phyloP scores from a whole-genome alignment of 2,797 vertebrate genomes.

The Channallabes apus region DNA sequence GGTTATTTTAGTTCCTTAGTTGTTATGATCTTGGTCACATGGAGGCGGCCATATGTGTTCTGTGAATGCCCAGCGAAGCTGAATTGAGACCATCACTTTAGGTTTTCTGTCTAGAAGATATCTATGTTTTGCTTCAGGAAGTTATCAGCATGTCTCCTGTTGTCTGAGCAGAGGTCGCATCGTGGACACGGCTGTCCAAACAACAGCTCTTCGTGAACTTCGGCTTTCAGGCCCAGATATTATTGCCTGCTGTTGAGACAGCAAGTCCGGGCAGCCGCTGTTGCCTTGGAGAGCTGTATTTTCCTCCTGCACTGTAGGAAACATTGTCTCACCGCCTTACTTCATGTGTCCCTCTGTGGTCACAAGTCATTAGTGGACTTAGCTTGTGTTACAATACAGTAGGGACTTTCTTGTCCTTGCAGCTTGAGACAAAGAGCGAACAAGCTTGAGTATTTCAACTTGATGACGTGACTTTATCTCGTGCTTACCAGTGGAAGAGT shows the following conservation, averaged over 20 bases:
- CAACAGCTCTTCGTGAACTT: constrained; percentile 41
- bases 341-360: constrained; percentile 34
- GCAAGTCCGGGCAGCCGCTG: constrained; percentile 39
- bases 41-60: constrained; percentile 52
- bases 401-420: neutral
- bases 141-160: neutral
- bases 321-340: constrained; percentile 52
- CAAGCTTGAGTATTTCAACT: neutral
- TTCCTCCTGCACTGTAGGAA: constrained; percentile 61
- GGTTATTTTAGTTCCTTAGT: constrained; percentile 71
- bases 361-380: constrained; percentile 23
- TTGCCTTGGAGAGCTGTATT: constrained; percentile 65
- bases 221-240: constrained; percentile 46
- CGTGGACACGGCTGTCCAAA: neutral
- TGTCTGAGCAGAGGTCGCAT: neutral
- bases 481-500: neutral
- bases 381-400: neutral
- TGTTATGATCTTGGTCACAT: constrained; percentile 59
- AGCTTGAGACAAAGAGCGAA: neutral
- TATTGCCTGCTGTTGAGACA: constrained; percentile 58
- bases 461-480: neutral
- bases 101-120: neutral
- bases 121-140: no score
- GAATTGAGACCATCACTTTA: neutral
- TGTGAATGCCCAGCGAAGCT: constrained; percentile 7